Base-by-base conservation (phyloP, 2,113 vertebrate species). In the Pica pica region DNA sequence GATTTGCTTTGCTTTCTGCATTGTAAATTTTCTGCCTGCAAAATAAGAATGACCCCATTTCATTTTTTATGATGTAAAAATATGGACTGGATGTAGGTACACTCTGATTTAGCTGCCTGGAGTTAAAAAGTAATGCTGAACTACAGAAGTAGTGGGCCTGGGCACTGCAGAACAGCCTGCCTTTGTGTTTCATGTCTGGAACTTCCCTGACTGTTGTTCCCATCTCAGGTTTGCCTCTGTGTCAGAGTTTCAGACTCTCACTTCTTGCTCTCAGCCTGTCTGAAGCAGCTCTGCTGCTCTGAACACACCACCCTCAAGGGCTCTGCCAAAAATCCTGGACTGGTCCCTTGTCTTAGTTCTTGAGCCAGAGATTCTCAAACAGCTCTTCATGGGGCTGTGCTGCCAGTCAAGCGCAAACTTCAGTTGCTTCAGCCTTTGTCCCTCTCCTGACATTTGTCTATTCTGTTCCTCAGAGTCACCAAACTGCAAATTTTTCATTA, bases 401-500 rank as follows among this genome's bases (percentile, higher is more conserved):
- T 86, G 42, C 57, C 44, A 81, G 68, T 71, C 50, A 67, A 70
- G 59, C 61, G 65, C 4, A 11, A 78, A 33, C 52, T 91, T 70
- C 2, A 56, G 74, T 53, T 88, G 46, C 35, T 77, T 85, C 67
- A 69, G 61, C 75, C 44, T 92, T 79, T 88, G 67, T 35, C 30
- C 41, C 41, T 85, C 65, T 93, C 23, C 41, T 71, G 56, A 75
- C 52, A 83, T 70, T 82, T 89, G 71, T 83, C 26, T 77, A 0
- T 64, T 86, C 74, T 89, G 68, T 68, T 83, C 74, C 80, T 87
- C 0, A 0, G 85, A 86, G 68, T 74, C 73, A 81, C n/a, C 27
- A 77, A 90, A 70, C 14, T 86, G 95, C 70, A 83, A 53, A 83
- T 90, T 94, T 92, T 89, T 95, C 73, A 78, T 83, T 92, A 81